Base-by-base conservation (phyloP, 2,888 invertebrate genomes). In the Thecophora atra region DNA sequence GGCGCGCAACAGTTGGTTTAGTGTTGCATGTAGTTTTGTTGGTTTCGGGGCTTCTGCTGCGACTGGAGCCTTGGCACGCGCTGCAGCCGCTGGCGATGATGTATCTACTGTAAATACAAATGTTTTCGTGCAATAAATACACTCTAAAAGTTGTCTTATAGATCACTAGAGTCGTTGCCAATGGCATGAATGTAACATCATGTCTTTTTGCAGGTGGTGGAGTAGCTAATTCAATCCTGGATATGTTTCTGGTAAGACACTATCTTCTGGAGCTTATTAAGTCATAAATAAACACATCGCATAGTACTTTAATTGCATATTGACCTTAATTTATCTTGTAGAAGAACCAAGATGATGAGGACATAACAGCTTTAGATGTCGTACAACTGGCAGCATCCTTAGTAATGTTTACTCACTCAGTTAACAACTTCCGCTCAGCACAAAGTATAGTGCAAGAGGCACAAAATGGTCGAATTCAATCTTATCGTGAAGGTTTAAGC, bases 361-460 rank as follows among this genome's bases (percentile, higher is more conserved):
- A 79, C 28, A 76, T 85, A n/a, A 73, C 79, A 11, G 1, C 75
- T 15, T 68, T 85, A 69, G 84, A 85, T 37, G 13, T 75, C 0
- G 26, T 81, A 2, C 85, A 85, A 75, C 67, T 85, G 5, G 82
- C 83, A 3, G 80, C 82, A 13, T 85, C 85, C 1, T 73, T 86
- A 56, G 80, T 82, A 15, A 66, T 86, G 3, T 82, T 86, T 71
- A 86, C 85, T 0, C 83, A 86, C 76, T 85, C 85, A 21, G 78
- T 81, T 1, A 80, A 75, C 72, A 86, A 86, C 72, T 85, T 85
- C 51, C 81, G 80, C 47, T 77, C 83, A 44, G 86, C 86, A 1
- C 81, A 83, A 15, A 79, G 76, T 26, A 82, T 86, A 24, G 79
- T 83, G 52, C 75, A 67, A 4, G 77, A 81, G n/a, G 78, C 81